These are phyloP conservation scores for Sciaenops ocellatus DNA, from an alignment of 2,797 vertebrate genomes.

Conservation along the genomic window DNA sequence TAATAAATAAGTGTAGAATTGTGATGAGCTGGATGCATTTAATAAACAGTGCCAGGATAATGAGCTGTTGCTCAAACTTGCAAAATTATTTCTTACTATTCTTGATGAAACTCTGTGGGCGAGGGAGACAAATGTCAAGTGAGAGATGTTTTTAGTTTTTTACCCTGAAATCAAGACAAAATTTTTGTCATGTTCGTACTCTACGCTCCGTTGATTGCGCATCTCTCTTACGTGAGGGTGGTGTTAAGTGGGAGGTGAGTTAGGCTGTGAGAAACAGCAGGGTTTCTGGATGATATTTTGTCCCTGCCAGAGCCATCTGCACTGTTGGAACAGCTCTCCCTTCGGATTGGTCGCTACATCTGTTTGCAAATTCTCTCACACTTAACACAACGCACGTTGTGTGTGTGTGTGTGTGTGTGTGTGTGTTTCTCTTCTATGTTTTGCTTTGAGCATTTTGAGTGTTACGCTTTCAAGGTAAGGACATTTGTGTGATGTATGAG, in stretches of 20 bases:
- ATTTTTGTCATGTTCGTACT: neutral
- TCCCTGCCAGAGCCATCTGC: slow-evolving; percentile 75
- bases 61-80: slow-evolving; percentile 17
- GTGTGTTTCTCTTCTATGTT: slow-evolving; percentile 10
- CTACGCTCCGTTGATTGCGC: slow-evolving; percentile 34
- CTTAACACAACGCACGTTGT: slow-evolving; percentile 37
- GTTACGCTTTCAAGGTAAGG: slow-evolving; percentile 25
- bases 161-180: slow-evolving; percentile 20
- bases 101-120: slow-evolving; percentile 13
- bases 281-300: slow-evolving; percentile 61
- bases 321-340: slow-evolving; percentile 60
- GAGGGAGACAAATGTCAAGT: slow-evolving; percentile 19
- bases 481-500: slow-evolving; percentile 22
- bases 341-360: slow-evolving; percentile 56
- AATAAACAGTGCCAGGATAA: slow-evolving; percentile 35
- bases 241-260: slow-evolving; percentile 76
- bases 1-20: neutral
- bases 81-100: slow-evolving; percentile 1
- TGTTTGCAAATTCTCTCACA: slow-evolving; percentile 63
- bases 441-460: slow-evolving; percentile 12
- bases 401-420: neutral
- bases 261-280: slow-evolving; percentile 64
- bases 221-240: slow-evolving; percentile 59
- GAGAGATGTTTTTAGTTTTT: slow-evolving; percentile 6
- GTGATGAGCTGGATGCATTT: slow-evolving; percentile 16